Percentiles rank a stretch among this genome's conserved stretches.
Conservation (phyloP, 2,888 invertebrate genomes). For the Cataglyphis cursor region DNA sequence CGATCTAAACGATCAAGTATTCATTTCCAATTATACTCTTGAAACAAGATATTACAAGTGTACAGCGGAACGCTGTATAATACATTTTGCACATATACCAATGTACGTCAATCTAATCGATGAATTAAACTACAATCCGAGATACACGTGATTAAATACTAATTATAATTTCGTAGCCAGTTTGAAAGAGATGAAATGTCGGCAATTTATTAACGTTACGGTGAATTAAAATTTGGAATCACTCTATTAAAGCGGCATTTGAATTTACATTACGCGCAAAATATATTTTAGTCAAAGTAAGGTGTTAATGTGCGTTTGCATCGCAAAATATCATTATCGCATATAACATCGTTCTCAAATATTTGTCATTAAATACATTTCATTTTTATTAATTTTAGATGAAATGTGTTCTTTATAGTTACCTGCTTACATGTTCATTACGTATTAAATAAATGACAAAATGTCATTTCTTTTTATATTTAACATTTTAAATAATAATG, state of each 20-base stretch:
- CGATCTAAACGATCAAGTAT: conserved; percentile 65
- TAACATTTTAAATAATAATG: not conserved
- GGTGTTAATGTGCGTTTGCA: conserved; percentile 2
- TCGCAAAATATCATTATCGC: not conserved
- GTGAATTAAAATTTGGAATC: not conserved
- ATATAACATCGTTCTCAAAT: not conserved
- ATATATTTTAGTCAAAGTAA: not conserved
- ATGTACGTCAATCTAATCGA: conserved; percentile 34
- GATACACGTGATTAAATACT: not conserved
- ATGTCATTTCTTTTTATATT: not conserved
- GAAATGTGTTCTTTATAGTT: not conserved
- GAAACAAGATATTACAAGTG: conserved; percentile 58
- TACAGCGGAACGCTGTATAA: not conserved
- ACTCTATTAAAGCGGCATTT: not conserved
- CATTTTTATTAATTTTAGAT: not conserved
- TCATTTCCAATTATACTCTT: conserved; percentile 65
- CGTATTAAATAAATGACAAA: not conserved
- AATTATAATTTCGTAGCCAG: not conserved
- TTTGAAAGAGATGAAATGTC: conserved; percentile 10
- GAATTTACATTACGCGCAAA: conserved; percentile 1
- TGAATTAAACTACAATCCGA: conserved; percentile 45
- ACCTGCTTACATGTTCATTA: not conserved
- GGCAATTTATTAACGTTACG: not conserved
- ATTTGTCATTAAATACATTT: not conserved
- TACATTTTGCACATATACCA: conserved; percentile 46